Base-by-base conservation (phyloP, 1,140 invertebrate genomes). In the Coelopa frigida region DNA sequence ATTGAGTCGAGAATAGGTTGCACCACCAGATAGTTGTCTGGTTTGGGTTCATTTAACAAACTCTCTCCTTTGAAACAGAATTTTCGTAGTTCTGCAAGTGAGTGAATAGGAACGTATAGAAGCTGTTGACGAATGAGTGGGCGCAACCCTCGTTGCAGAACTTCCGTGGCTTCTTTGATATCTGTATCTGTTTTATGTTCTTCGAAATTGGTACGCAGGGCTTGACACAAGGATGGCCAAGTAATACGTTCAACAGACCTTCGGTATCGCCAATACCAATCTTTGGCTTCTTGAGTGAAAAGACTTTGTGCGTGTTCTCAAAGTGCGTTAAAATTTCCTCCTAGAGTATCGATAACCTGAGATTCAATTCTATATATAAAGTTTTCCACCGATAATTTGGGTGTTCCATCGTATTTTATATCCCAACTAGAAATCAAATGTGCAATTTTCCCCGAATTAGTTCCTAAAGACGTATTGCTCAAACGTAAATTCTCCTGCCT, bases 351-450 rank as follows among this genome's bases (percentile, higher is more conserved):
- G 23, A 41, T 18, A 3, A 22, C 18, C 21, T 41, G 39, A 22
- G 17, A 41, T 24, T 41, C 39, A 23, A 41, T 41, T 24, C 39
- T 6, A n/a, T 23, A 41, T 4, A 41, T 41, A 41, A 23, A 41
- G 27, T 21, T 41, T 10, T 26, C 39, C 7, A 41, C 39, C 27
- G 39, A 41, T 5, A 41, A 15, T 11, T 24, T 23, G 7, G 39
- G 15, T 8, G 21, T 17, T 7, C 39, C 39, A 26, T 41, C 39
- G 14, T 24, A 41, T 14, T 41, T 41, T 3, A 14, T 29, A 29
- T 29, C 27, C 27, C 27, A 29, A 29, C 14, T 29, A 8, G 27
- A 29, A 29, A 29, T 29, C 14, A 29, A 29, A 8, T 29, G 27
- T 10, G 27, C 27, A 10, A 29, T 29, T 29, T 29, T 29, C 27